phyloP scores from a whole-genome alignment of 2,113 vertebrate species.

The Gasterosteus nipponicus region DNA sequence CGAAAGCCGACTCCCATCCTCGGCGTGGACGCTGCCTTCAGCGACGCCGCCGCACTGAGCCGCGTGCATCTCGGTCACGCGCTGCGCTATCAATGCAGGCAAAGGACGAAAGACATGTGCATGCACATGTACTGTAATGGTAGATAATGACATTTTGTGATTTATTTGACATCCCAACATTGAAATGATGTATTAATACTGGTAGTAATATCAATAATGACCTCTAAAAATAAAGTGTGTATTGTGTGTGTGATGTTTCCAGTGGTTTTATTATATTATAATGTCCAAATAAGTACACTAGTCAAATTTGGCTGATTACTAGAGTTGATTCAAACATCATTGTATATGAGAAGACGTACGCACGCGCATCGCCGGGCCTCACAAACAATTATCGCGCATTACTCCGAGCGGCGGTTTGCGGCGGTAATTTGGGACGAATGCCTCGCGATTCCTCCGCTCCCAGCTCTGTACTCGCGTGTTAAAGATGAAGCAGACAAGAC shows the following conservation, averaged over 20 bases:
- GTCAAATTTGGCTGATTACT: too few relatives aligned
- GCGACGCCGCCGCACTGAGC: slow-evolving; percentile 37
- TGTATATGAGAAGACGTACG: too few relatives aligned
- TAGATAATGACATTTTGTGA: not conserved
- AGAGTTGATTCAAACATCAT: too few relatives aligned
- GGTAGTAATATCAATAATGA: too few relatives aligned
- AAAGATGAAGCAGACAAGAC: slow-evolving; percentile 31
- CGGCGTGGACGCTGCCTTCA: slow-evolving; percentile 50
- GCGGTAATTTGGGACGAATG: slow-evolving; percentile 35
- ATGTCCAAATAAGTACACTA: too few relatives aligned
- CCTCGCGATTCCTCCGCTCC: slow-evolving; percentile 1
- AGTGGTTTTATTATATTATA: too few relatives aligned
- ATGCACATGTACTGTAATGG: not conserved
- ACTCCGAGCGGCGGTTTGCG: slow-evolving; percentile 21
- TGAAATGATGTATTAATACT: not conserved
- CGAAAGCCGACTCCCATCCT: slow-evolving; percentile 55
- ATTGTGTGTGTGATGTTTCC: too few relatives aligned
- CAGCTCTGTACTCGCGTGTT: not conserved
- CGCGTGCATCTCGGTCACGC: slow-evolving; percentile 43
- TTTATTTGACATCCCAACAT: not conserved
- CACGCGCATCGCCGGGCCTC: slow-evolving; percentile 22
- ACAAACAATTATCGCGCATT: slow-evolving; percentile 55
- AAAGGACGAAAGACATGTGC: slow-evolving; percentile 22
- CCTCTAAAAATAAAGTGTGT: too few relatives aligned
- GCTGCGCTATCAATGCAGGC: slow-evolving; percentile 32